phyloP scores from a whole-genome alignment of 2,888 invertebrate genomes.

The Capitulum mitella region DNA sequence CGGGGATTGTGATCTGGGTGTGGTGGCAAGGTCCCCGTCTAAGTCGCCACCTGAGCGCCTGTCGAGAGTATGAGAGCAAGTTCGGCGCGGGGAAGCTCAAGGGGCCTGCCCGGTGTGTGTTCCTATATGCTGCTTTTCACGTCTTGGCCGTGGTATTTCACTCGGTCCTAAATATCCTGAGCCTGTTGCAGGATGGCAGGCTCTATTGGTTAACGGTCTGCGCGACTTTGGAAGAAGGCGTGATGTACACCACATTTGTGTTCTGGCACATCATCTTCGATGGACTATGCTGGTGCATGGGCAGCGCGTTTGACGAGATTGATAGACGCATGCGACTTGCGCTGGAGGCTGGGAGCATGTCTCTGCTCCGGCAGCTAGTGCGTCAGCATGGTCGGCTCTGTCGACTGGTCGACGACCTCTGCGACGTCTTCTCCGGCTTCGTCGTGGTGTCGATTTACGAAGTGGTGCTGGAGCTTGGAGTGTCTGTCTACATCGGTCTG shows the following conservation, averaged over 20 bases:
- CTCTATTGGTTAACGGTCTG: not conserved
- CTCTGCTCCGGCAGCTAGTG: not conserved
- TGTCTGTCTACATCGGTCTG: not conserved
- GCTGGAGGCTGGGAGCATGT: not conserved
- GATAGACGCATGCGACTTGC: not conserved
- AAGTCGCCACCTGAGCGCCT: not conserved
- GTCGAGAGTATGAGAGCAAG: not conserved
- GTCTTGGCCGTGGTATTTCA: not conserved
- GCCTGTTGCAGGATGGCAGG: too few relatives aligned
- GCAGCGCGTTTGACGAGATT: not conserved
- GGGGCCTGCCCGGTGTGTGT: not conserved
- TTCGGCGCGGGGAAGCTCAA: not conserved
- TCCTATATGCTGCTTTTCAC: not conserved
- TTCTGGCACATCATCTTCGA: not conserved
- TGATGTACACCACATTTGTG: too few relatives aligned
- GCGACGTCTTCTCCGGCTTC: not conserved
- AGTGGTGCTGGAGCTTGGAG: not conserved
- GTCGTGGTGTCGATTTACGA: not conserved
- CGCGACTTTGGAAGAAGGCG: not conserved
- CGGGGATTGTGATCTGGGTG: not conserved
- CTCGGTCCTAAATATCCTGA: not conserved
- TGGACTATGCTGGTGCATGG: not conserved
- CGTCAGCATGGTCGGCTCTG: not conserved
- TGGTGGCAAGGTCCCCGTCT: not conserved
- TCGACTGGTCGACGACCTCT: not conserved